Evolutionary conservation across 1,140 invertebrate genomes (phyloP).

Genomic region (Lycorma delicatula): DNA sequence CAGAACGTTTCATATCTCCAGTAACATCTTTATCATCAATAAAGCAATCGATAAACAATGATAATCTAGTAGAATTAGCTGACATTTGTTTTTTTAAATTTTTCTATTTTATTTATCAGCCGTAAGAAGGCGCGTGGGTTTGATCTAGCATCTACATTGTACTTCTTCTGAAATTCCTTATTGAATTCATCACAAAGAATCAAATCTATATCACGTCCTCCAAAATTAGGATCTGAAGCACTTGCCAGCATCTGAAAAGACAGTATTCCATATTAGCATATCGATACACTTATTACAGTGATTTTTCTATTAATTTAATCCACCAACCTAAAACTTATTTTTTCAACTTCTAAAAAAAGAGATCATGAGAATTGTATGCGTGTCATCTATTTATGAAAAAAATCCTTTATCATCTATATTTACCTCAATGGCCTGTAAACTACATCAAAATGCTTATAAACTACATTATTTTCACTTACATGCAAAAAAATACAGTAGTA

Average conservation of each 20-base stretch:
- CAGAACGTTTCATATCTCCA: slow-evolving; percentile 48
- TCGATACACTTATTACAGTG: too few relatives aligned
- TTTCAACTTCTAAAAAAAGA: too few relatives aligned
- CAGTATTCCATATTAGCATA: too few relatives aligned
- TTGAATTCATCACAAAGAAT: slow-evolving; percentile 80
- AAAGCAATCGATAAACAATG: slow-evolving; percentile 96
- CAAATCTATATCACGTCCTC: slow-evolving; percentile 87
- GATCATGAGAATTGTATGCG: too few relatives aligned
- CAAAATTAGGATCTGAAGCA: slow-evolving; percentile 70
- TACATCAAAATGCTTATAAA: too few relatives aligned
- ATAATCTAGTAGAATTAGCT: slow-evolving; percentile 87
- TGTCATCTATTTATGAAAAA: too few relatives aligned
- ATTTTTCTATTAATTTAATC: too few relatives aligned
- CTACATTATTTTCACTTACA: too few relatives aligned
- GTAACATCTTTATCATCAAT: slow-evolving; percentile 96
- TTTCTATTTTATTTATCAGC: slow-evolving; percentile 87
- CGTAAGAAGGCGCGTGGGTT: slow-evolving; percentile 80
- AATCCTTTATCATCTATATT: too few relatives aligned
- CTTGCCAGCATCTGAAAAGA: slow-evolving; percentile 84
- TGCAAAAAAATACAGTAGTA: too few relatives aligned
- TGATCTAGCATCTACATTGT: slow-evolving; percentile 74
- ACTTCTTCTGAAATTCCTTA: slow-evolving; percentile 79
- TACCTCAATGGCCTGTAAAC: too few relatives aligned
- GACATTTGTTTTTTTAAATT: slow-evolving; percentile 99
- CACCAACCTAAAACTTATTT: too few relatives aligned